A percentile compares a stretch with the other conserved stretches of the same genome.
Evolutionary conservation across 1,140 invertebrate genomes (phyloP).

Genomic region (Hydropsyche tenuis): DNA sequence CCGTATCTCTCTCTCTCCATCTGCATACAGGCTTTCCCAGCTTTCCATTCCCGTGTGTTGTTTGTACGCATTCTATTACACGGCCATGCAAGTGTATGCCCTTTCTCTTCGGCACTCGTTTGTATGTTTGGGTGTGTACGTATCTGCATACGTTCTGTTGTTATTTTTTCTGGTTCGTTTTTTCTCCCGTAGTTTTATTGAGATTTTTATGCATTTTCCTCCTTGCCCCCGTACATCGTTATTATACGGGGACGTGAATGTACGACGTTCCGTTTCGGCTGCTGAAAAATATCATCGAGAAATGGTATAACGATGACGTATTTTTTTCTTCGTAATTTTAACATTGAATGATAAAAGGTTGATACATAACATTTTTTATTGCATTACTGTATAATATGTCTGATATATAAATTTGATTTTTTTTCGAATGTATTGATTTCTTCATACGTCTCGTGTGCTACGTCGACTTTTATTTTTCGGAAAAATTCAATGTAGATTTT

Average conservation of each 20-base stretch:
- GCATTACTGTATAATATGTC: no score
- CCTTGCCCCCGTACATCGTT: conserved; percentile 9
- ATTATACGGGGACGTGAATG: conserved; percentile 12
- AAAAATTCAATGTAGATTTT: no score
- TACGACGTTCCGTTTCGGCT: conserved; percentile 1
- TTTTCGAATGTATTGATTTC: no score
- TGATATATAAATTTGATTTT: no score
- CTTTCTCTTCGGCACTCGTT: neutral
- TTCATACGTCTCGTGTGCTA: no score
- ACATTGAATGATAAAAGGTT: no score
- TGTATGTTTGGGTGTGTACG: no score
- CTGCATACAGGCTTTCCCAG: conserved; percentile 2
- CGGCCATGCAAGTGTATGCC: neutral
- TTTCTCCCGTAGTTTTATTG: conserved; percentile 31
- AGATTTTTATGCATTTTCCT: conserved; percentile 38
- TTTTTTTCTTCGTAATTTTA: neutral
- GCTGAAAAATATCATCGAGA: conserved; percentile 5
- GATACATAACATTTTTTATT: no score
- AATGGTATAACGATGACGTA: neutral
- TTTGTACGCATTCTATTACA: neutral
- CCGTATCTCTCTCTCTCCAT: neutral
- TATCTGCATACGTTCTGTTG: neutral
- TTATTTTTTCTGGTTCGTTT: conserved; percentile 12
- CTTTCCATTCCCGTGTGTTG: neutral
- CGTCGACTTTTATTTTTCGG: no score